Evolutionary conservation across 2,113 vertebrate species (phyloP).

Genomic region (Gasterosteus nipponicus): DNA sequence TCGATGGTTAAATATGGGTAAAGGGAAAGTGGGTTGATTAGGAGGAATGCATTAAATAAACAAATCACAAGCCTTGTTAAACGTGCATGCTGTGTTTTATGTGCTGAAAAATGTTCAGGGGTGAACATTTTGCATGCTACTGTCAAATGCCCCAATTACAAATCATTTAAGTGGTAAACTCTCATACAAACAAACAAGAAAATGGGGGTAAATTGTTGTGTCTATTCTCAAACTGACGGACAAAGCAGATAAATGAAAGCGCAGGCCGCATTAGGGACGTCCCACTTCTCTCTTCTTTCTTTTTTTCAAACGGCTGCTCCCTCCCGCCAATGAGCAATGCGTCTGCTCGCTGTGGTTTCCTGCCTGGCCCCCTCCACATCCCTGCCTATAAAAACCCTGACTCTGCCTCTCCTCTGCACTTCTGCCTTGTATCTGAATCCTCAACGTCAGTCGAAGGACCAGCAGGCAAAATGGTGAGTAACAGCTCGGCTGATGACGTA

Average conservation of each 20-base stretch:
- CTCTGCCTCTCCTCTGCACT: constrained; percentile 67
- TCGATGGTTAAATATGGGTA: constrained; percentile 3
- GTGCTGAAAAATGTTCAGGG: not conserved
- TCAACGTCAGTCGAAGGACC: constrained; percentile 80
- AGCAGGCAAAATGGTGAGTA: constrained; percentile 84
- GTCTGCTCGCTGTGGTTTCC: constrained; percentile 63
- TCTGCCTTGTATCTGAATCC: constrained; percentile 80
- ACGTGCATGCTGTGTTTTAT: not conserved
- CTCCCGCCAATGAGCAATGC: constrained; percentile 58
- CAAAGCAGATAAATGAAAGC: not conserved
- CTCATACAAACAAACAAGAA: not conserved
- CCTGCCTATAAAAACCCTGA: constrained; percentile 72
- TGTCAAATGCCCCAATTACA: not conserved
- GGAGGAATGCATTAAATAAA: constrained; percentile 17
- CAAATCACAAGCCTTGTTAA: not conserved
- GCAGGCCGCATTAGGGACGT: constrained; percentile 31
- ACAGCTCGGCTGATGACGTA: constrained; percentile 52
- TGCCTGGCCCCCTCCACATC: constrained; percentile 70
- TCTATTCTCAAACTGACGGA: not conserved
- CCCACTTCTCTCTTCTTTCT: constrained; percentile 35
- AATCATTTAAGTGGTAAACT: not conserved
- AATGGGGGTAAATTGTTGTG: not conserved
- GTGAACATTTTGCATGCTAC: not conserved
- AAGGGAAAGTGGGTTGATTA: not conserved
- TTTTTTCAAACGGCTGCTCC: constrained; percentile 29